These are phyloP conservation scores for Ictidomys tridecemlineatus DNA, from an alignment of 2,113 vertebrate genomes.

Conservation along the genomic window DNA sequence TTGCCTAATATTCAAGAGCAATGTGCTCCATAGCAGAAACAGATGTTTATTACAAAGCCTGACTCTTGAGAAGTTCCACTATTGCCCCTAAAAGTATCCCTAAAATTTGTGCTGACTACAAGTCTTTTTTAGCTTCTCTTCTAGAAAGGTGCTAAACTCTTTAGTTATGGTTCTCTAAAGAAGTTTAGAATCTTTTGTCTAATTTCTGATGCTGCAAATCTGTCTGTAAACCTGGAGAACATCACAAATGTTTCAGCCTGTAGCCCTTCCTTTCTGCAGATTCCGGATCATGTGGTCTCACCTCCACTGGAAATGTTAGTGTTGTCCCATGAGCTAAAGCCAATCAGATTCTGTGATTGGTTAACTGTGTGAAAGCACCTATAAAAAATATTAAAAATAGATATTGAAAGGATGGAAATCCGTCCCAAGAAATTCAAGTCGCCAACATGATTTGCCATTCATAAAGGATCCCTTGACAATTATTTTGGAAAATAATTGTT, in stretches of 20 bases:
- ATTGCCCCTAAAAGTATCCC: not conserved
- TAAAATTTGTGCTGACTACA: constrained; percentile 9
- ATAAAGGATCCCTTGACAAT: not conserved
- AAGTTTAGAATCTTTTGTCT: constrained; percentile 19
- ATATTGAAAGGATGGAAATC: not conserved
- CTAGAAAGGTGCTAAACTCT: not conserved
- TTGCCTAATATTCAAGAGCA: not conserved
- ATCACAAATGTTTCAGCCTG: not conserved
- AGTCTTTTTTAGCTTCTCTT: constrained; percentile 16
- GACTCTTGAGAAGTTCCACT: not conserved
- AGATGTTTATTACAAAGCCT: constrained; percentile 8
- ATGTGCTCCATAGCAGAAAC: not conserved
- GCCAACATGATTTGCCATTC: constrained; percentile 24
- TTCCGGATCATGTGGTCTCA: not conserved
- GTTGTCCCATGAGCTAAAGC: not conserved
- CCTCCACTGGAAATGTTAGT: not conserved
- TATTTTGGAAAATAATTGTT: constrained; percentile 53
- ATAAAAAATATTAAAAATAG: constrained; percentile 61
- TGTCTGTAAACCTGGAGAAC: not conserved
- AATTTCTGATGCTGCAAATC: not conserved
- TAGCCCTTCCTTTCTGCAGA: not conserved
- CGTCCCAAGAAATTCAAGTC: not conserved
- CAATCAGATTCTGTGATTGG: constrained; percentile 7
- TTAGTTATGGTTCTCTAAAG: not conserved
- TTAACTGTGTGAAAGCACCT: constrained; percentile 3